Base-by-base conservation (phyloP, 92 coral and sea anemone species). In the Palythoa grandiflora region DNA sequence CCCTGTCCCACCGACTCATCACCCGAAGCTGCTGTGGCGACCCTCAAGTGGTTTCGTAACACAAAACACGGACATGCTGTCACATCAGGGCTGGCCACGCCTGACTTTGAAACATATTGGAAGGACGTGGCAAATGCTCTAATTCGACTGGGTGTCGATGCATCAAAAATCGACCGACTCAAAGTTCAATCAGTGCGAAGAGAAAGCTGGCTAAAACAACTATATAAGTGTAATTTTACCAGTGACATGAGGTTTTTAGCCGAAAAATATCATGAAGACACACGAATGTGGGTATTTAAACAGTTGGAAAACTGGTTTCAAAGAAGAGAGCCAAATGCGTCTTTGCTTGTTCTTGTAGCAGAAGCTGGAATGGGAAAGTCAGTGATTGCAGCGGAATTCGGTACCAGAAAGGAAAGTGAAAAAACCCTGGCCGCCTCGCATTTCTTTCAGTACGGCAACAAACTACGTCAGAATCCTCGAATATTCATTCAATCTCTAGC, bases 341-440 rank as follows among this genome's bases (percentile, higher is more conserved):
- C 92, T 17, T 92, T 91, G 35, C 55, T 93, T n/a, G 72, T 93
- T 73, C 68, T 93, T 13, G 76, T 74, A 51, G 96, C 90, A 17
- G 80, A 84, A 66, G 94, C 96, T 86, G 96, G 96, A 21, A 93
- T 93, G 94, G 96, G 96, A 20, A 93, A 93, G 83, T 86, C 96
- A 3, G 94, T 93, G 17, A 91, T 93, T 57, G 92, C 94, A 13
- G 96, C 89, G 36, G 80, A 84, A 63, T 38, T 91, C 17, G 91
- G 94, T 75, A 59, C 78, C n/a, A 55, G 35, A 50, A 86, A 89
- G 93, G 59, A 77, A 36, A 19, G 75, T 1, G 38, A 51, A 7
- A 71, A 57, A 3, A 36, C 50, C 7, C 79, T 91, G 36, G 94
- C 88, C 59, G 96, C 89, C 38, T 13, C 75, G 35, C 94, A 91